Base-by-base conservation (phyloP, 2,888 invertebrate species). In the Chrysolina oricalcia region DNA sequence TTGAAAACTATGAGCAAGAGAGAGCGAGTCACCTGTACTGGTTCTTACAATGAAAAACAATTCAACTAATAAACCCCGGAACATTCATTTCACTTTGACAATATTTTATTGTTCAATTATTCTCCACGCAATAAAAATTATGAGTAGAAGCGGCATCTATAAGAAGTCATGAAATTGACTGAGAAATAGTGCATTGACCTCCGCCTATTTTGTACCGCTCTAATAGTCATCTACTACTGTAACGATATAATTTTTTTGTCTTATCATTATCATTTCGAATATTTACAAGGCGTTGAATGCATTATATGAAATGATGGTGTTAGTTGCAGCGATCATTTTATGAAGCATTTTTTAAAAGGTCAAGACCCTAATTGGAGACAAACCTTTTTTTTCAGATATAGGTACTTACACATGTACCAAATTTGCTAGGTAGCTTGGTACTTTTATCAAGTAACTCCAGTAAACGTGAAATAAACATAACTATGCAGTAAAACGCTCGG, bases 131-230 rank as follows among this genome's bases (percentile, higher is more conserved):
- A 59, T 59, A 35, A 15, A 19, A 15, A 59, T 59, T 9, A 6
- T 35, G 59, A n/a, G 59, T 8, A 59, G 27, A 27, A 59, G 17
- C 35, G 59, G n/a, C 17, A 27, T 53, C 8, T n/a, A n/a, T 59
- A 35, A 35, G 35, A 59, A 59, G 35, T 59, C 23, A 35, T 59
- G 59, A 59, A 35, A 59, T 59, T 27, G 59, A 59, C 6, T 23
- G 35, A 59, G 23, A 59, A 59, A 59, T 27, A 17, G 59, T 59
- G 59, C 59, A 59, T 59, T 59, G 59, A 59, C 23, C 59, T 59
- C 59, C 35, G n/a, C n/a, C 35, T 59, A 59, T 59, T 59, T n/a
- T 59, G 27, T 27, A 59, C n/a, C 59, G 59, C 59, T 59, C 59
- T 59, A 59, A 27, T 27, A 59, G n/a, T 59, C 27, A 11, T 53